These are phyloP conservation scores for Rhagoletis pomonella DNA, from an alignment of 1,140 invertebrate genomes.

Conservation along the genomic window DNA sequence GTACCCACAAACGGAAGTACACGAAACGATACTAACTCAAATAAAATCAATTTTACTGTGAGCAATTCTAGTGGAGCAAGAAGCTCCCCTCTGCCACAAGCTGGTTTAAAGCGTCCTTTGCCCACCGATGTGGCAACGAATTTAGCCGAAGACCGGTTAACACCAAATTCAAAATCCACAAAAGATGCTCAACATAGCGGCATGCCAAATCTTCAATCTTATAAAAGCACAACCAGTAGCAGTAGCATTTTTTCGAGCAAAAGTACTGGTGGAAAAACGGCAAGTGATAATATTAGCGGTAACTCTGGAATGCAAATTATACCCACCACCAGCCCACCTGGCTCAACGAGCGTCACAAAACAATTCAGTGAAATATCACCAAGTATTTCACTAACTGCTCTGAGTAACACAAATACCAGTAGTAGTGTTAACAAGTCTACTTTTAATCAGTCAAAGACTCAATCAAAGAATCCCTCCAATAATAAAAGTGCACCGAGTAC, in stretches of 20 bases:
- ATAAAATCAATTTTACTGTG: background rate
- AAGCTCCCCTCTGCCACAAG: slow-evolving; percentile 3
- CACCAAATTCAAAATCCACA: background rate
- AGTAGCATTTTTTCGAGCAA: slow-evolving; percentile 34
- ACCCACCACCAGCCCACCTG: slow-evolving; percentile 64
- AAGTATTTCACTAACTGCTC: slow-evolving; percentile 64
- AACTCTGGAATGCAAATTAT: slow-evolving; percentile 65
- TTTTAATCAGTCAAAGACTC: slow-evolving; percentile 14
- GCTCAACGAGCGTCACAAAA: slow-evolving; percentile 63
- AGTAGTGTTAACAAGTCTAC: background rate
- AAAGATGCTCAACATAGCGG: slow-evolving; percentile 1
- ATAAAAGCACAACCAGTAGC: background rate
- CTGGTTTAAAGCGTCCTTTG: background rate
- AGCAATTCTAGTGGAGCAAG: background rate
- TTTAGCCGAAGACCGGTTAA: background rate
- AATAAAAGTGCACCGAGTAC: background rate
- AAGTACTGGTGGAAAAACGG: slow-evolving; percentile 28
- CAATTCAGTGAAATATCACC: slow-evolving; percentile 64
- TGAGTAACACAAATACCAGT: background rate
- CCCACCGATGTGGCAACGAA: background rate
- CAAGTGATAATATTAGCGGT: background rate
- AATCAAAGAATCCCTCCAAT: slow-evolving; percentile 15
- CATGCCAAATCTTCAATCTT: slow-evolving; percentile 35
- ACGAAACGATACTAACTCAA: background rate
- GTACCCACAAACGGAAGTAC: background rate